Evolutionary conservation across 2,888 invertebrate species (phyloP), one percentile per base, ranked within the genome.

Genomic region (Leptopilina syphax): DNA sequence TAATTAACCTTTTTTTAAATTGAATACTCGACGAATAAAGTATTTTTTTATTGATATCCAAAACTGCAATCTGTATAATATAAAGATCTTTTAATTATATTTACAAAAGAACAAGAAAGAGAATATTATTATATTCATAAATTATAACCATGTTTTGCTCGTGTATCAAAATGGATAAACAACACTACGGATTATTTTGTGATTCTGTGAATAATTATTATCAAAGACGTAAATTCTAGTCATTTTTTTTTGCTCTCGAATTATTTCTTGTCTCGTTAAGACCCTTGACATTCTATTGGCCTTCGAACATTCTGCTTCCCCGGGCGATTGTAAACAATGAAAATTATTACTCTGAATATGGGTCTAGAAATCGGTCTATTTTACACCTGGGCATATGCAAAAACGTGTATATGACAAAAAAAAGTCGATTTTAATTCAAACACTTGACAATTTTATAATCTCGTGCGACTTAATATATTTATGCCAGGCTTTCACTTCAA

Each of bases 291-390:
- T 54, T 54, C 18, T 18, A 18, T 18, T 18, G 18, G 18, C 27
- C 50, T 12, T 7, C 13, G 13, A 47, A 0, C 12, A 68, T 10
- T 68, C 50, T 68, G 50, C 10, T 50, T 68, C 4, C 68, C 0
- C 47, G 50, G 68, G 68, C 50, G 68, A 68, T 70, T 70, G 24
- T 70, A 70, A 54, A 50, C 50, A 70, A 70, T 54, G 70, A 54
- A 70, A 70, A 70, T 70, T 50, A 70, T 70, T 70, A 27, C 54
- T 5, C 13, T 3, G 41, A 41, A 41, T 54, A 70, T 68, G 50
- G 18, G 50, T 47, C n/a, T 68, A 68, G 68, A 68, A 68, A 68
- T 24, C 68, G 66, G 8, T 66, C 66, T 41, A 66, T 66, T 41
- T 66, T 41, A 47, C 47, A 0, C 47, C 6, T 66, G 8, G 13